These are phyloP conservation scores for Rosalia funebris DNA, from an alignment of 2,888 invertebrate genomes.

Conservation along the genomic window DNA sequence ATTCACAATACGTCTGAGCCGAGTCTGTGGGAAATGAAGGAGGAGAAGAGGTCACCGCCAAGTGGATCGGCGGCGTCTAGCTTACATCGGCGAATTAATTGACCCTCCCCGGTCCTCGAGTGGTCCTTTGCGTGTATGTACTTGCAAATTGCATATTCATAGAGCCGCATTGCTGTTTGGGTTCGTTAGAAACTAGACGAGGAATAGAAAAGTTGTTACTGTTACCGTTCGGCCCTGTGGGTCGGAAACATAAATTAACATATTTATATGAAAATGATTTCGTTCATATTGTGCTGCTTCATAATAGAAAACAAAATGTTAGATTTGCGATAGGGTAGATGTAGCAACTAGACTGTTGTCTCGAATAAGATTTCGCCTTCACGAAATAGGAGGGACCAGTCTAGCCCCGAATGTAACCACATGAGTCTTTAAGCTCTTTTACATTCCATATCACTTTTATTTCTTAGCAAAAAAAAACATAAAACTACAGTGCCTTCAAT, in stretches of 20 bases:
- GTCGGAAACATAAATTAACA: conserved; percentile 38
- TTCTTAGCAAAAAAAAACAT: too few species aligned
- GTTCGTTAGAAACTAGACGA: conserved; percentile 31
- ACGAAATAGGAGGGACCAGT: not conserved
- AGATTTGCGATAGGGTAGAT: not conserved
- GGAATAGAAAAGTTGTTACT: conserved; percentile 29
- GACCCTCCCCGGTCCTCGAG: conserved; percentile 43
- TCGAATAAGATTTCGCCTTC: conserved; percentile 6
- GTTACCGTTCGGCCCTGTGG: not conserved
- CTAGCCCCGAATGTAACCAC: too few species aligned
- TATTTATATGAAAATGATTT: conserved; percentile 54
- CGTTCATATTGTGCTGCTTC: conserved; percentile 18
- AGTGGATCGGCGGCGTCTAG: conserved; percentile 43
- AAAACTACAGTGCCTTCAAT: too few species aligned
- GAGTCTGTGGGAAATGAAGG: conserved; percentile 52
- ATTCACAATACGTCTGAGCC: conserved; percentile 42
- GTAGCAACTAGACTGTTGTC: not conserved
- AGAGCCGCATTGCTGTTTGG: conserved; percentile 33
- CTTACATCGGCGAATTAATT: conserved; percentile 45
- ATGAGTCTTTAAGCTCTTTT: too few species aligned
- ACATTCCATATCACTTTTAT: too few species aligned
- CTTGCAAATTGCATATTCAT: conserved; percentile 51
- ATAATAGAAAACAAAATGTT: conserved; percentile 43
- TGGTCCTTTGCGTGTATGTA: conserved; percentile 19
- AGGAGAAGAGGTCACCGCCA: conserved; percentile 48